A percentile compares a stretch with the other conserved stretches of the same genome.
Conservation (phyloP, 2,113 vertebrate genomes). For the Tachysurus fulvidraco region DNA sequence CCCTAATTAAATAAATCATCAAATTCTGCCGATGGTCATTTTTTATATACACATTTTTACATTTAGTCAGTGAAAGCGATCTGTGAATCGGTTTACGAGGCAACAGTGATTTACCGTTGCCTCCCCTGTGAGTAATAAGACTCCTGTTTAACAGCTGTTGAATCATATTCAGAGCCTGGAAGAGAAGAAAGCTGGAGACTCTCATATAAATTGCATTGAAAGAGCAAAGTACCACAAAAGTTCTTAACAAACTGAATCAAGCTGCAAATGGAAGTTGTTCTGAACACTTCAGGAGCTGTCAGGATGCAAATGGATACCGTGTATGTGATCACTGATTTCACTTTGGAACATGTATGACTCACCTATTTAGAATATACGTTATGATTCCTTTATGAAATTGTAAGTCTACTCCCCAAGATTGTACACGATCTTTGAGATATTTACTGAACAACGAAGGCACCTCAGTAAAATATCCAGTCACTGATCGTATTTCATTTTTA, state of each 20-base stretch:
- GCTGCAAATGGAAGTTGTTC: constrained; percentile 40
- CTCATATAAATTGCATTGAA: constrained; percentile 67
- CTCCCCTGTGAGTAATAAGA: constrained; percentile 49
- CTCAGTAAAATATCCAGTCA: constrained; percentile 45
- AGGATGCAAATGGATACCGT: constrained; percentile 11
- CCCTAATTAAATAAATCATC: not conserved
- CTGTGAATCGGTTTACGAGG: constrained; percentile 12
- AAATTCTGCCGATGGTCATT: not conserved
- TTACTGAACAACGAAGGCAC: not conserved
- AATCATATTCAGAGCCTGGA: constrained; percentile 53
- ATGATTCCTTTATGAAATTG: not conserved
- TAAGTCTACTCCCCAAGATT: not conserved
- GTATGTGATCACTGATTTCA: not conserved
- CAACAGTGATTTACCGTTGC: constrained; percentile 43
- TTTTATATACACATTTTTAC: constrained; percentile 12
- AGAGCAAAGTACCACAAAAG: constrained; percentile 61
- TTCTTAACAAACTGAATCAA: constrained; percentile 66
- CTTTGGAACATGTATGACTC: not conserved
- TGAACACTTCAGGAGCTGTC: constrained; percentile 25
- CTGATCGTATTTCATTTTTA: constrained; percentile 42
- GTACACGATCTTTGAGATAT: not conserved
- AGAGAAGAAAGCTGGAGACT: constrained; percentile 57
- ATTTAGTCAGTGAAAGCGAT: constrained; percentile 48
- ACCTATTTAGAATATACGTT: not conserved
- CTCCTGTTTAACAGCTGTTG: constrained; percentile 59